Base-by-base conservation (phyloP, 2,888 invertebrate species). In the Drosophila limbata region DNA sequence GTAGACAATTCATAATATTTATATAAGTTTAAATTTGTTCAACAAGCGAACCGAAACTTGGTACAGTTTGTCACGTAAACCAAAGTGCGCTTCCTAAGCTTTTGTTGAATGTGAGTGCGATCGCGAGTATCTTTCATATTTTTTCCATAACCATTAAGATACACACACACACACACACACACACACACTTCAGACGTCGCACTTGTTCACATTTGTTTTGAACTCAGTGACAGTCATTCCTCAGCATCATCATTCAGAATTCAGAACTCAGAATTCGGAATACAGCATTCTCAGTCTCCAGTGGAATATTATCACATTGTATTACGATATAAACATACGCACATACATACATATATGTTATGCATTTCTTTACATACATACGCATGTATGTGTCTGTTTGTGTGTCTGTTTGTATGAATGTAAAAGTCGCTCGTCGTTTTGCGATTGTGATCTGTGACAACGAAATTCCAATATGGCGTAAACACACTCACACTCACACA, bases 391-490 rank as follows among this genome's bases (percentile, higher is more conserved):
- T 44, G 4, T 28, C n/a, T n/a, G n/a, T n/a, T n/a, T n/a, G n/a
- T n/a, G n/a, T n/a, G n/a, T n/a, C n/a, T n/a, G 4, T 44, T 6
- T 53, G 35, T 60, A 19, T 57, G 44, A 35, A 42, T 51, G 47
- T 28, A 39, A 40, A 56, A 42, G 33, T 21, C 28, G 31, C 37
- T 56, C 19, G 44, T 40, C 50, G 55, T 39, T 67, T 72, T 47
- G 77, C 66, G 84, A 81, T 79, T 86, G 81, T 59, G 84, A 86
- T 84, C 84, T 79, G 75, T 62, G 79, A 63, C 79, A 81, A 77
- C 78, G 71, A 77, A 90, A 89, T 86, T 90, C 81, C 88, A 90
- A 90, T 82, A 90, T 90, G 90, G 90, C 90, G 90, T 75, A 65
- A 65, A 61, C 57, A 73, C 40, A 60, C 40, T 55, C 59, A 63